Base-by-base conservation (phyloP, 2,113 vertebrate genomes). In the Setophaga coronata region DNA sequence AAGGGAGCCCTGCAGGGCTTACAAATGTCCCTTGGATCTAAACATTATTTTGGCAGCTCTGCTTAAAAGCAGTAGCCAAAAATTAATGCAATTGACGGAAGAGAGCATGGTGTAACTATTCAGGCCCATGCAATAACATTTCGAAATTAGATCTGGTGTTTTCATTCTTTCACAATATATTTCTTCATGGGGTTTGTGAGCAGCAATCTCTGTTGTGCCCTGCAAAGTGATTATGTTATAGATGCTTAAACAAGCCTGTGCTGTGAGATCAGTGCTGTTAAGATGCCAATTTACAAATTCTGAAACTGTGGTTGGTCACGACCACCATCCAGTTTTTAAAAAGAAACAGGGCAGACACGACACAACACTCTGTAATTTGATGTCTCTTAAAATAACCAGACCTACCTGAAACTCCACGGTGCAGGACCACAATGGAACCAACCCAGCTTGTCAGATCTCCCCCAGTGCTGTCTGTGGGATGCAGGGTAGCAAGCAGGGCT, bases 31-130 rank as follows among this genome's bases (percentile, higher is more conserved):
- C 48, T 81, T 5, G 83, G 53, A 86, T 89, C 62, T 70, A 91
- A 94, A 85, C 28, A 87, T 96, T 96, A 83, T 89, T 93, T 92
- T 97, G 93, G 86, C 90, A 96, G 83, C 62, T 97, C 65, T 93
- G 40, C 91, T 96, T 90, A 88, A 88, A 94, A 89, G 72, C 86
- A 86, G 50, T 74, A 90, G 71, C 69, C 91, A 74, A 94, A 92
- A 89, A 94, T 94, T 88, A 96, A 91, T 94, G 90, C 76, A 80
- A 47, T 19, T 79, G 89, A 93, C 0, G 0, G 93, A 64, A 85
- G 62, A 90, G 82, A 53, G 86, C 83, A 33, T 61, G 64, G 83
- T 89, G 66, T 71, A 95, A 51, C 67, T 64, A 18, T 72, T 88
- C 70, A 76, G 73, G 57, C 40, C 71, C 17, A 16, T 88, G 79